phyloP scores from a whole-genome alignment of 23 tunicate genomes.

The Trididemnum nubilum region DNA sequence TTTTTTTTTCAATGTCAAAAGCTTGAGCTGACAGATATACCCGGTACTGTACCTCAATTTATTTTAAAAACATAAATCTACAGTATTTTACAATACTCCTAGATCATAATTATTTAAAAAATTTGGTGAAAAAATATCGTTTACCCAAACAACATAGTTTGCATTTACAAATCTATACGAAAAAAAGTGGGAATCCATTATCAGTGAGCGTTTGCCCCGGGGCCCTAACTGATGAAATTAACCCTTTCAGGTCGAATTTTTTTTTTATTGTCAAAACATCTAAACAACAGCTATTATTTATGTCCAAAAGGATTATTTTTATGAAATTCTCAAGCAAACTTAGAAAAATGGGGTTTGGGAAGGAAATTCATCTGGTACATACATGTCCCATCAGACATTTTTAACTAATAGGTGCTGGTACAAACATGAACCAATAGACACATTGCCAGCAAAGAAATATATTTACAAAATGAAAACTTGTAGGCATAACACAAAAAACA shows the following conservation, averaged over 20 bases:
- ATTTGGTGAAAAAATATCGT: no score
- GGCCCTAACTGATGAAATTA: no score
- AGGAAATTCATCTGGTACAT: conserved; percentile 15
- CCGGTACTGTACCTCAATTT: no score
- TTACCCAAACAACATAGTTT: no score
- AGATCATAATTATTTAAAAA: no score
- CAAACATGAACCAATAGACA: conserved; percentile 30
- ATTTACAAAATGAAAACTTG: conserved; percentile 27
- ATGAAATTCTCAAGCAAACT: neutral
- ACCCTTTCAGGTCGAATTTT: conserved; percentile 25
- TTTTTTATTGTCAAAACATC: conserved; percentile 14
- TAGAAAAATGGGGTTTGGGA: conserved; percentile 26
- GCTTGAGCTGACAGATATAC: no score
- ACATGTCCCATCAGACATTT: conserved; percentile 21
- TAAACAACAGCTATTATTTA: conserved; percentile 15
- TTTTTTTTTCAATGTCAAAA: no score
- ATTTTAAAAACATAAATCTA: no score
- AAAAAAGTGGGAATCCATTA: no score
- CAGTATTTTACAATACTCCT: no score
- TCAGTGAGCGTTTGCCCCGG: no score
- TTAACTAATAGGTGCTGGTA: conserved; percentile 18
- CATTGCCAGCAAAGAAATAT: conserved; percentile 12
- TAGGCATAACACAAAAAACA: neutral
- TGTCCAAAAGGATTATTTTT: conserved; percentile 26
- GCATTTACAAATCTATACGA: no score